phyloP scores from a whole-genome alignment of 2,888 invertebrate species.

The Epiblema foenella region DNA sequence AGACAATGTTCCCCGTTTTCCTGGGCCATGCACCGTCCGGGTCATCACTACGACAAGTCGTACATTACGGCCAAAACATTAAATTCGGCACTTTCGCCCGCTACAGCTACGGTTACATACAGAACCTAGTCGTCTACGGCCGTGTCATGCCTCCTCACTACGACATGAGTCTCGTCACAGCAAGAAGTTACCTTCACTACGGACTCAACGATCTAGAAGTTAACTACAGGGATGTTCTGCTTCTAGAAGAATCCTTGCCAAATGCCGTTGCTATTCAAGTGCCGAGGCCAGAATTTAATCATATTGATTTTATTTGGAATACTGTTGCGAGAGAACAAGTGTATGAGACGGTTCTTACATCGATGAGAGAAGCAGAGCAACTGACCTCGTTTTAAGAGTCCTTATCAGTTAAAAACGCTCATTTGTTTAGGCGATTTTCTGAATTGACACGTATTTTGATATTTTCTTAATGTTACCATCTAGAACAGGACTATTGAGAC shows the following conservation, averaged over 20 bases:
- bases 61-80: conserved; percentile 64
- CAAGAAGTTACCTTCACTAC: conserved; percentile 59
- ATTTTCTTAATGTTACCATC: too few relatives aligned
- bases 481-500: too few relatives aligned
- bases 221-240: conserved; percentile 54
- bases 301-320: conserved; percentile 65
- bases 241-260: conserved; percentile 51
- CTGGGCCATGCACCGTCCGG: conserved; percentile 64
- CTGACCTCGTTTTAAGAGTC: neutral
- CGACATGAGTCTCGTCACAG: conserved; percentile 55
- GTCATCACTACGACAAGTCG: conserved; percentile 60
- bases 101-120: conserved; percentile 53
- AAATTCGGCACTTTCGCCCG: conserved; percentile 58
- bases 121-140: conserved; percentile 59
- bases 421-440: too few relatives aligned
- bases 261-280: conserved; percentile 52
- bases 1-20: conserved; percentile 45
- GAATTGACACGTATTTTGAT: too few relatives aligned
- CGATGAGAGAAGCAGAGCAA: conserved; percentile 56
- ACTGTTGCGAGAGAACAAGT: conserved; percentile 51
- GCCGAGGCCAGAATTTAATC: conserved; percentile 55
- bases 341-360: conserved; percentile 52
- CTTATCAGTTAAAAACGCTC: too few relatives aligned
- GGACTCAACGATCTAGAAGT: conserved; percentile 53
- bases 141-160: conserved; percentile 57